Evolutionary conservation across 1,140 invertebrate genomes (phyloP).

Genomic region (Idris sp.): DNA sequence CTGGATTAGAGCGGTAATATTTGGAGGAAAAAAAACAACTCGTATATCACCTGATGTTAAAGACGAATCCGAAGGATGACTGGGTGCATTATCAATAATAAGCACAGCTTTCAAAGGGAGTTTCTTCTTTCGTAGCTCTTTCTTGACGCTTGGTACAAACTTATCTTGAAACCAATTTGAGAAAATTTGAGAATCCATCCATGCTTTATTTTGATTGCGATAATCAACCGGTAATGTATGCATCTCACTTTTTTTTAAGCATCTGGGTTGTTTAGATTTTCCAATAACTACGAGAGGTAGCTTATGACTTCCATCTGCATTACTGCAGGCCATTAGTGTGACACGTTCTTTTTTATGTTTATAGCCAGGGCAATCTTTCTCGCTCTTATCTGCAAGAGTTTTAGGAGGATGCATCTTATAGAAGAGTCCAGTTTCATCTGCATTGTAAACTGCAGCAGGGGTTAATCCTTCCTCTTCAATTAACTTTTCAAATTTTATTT

Average conservation of each 20-base stretch:
- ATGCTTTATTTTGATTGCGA: no score
- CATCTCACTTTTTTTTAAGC: no score
- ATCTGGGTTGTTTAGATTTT: no score
- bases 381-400: not conserved
- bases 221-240: no score
- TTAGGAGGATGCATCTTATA: slow-evolving; percentile 3
- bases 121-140: slow-evolving; percentile 26
- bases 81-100: slow-evolving; percentile 51
- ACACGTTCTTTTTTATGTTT: no score
- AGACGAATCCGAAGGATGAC: slow-evolving; percentile 4
- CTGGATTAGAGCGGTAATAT: slow-evolving; percentile 75
- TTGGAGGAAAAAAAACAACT: slow-evolving; percentile 73
- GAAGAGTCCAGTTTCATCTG: slow-evolving; percentile 9
- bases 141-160: slow-evolving; percentile 40
- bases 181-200: slow-evolving; percentile 28
- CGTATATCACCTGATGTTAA: slow-evolving; percentile 63
- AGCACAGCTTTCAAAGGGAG: slow-evolving; percentile 44
- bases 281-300: no score
- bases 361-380: not conserved
- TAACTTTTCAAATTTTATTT: not conserved
- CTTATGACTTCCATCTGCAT: no score
- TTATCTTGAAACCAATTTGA: slow-evolving; percentile 29
- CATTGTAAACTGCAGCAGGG: slow-evolving; percentile 1
- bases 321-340: no score
- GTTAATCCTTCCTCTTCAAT: not conserved